Conservation (phyloP, 2,797 vertebrate species). For the Scarus forsteni region DNA sequence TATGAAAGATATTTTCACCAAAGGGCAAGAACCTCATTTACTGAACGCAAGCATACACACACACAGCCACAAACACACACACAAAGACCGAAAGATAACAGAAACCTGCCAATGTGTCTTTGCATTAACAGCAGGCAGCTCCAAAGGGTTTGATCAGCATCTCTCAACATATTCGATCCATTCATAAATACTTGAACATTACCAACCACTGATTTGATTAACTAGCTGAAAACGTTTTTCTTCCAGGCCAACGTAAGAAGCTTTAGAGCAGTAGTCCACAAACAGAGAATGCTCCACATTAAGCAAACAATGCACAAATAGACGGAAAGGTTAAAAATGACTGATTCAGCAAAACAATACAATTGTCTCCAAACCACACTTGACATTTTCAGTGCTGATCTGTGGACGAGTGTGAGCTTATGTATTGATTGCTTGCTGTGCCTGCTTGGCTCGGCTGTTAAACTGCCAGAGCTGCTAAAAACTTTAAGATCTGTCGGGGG, state of each 20-base stretch:
- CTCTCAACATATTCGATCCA: too few relatives aligned
- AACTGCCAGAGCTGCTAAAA: conserved; percentile 57
- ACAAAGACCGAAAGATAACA: background rate
- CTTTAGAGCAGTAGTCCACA: conserved; percentile 16
- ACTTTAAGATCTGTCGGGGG: conserved; percentile 51
- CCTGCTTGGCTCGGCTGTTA: conserved; percentile 43
- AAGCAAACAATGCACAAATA: conserved; percentile 5
- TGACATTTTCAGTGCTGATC: conserved; percentile 49
- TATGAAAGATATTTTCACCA: conserved; percentile 18
- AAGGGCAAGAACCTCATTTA: background rate
- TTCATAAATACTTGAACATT: too few relatives aligned
- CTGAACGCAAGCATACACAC: background rate
- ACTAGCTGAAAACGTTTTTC: conserved; percentile 13
- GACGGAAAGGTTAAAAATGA: background rate
- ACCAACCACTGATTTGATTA: too few relatives aligned
- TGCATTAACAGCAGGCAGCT: too few relatives aligned
- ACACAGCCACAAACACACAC: conserved; percentile 1
- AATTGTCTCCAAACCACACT: conserved; percentile 32
- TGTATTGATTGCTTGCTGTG: conserved; percentile 56
- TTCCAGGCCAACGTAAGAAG: conserved; percentile 22
- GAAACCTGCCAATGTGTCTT: too few relatives aligned
- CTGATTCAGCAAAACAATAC: conserved; percentile 13
- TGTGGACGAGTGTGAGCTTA: conserved; percentile 21
- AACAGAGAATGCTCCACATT: conserved; percentile 2
- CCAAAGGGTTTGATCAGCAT: too few relatives aligned